Evolutionary conservation across 2,797 vertebrate species (phyloP), one percentile per base, ranked within the genome.

Genomic region (Hozukius guyotensis): DNA sequence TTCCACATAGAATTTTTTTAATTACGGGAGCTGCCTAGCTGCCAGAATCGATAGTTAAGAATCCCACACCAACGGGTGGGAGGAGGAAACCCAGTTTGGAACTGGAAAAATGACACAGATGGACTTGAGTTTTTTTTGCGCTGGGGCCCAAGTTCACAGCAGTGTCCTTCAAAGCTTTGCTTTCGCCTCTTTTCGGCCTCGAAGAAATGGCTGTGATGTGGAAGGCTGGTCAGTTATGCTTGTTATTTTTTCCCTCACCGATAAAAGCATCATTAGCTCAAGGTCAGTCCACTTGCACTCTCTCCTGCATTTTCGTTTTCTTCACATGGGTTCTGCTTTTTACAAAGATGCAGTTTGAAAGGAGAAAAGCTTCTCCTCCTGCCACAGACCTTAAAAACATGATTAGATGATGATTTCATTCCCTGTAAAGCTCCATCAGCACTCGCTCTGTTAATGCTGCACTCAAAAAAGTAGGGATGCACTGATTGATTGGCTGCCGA

Each of bases 1-100:
- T 90, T 91, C 91, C 80, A 88, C 90, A 90, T 86, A 92, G 85
- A 93, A 87, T 90, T 92, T 91, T 65, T 94, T 91, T 93, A 95
- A 95, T 94, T 93, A 94, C 86, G 27, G 60, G 78, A 78, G 86
- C 92, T 89, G 82, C 86, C 84, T 59, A 63, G 75, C 89, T 89
- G 90, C 88, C 90, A 92, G 77, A 93, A 93, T 95, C 93, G 74
- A 95, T 94, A 90, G 84, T 82, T 86, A 84, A 71, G 81, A 83
- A 91, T 91, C 84, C 88, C 83, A 81, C 80, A 88, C 63, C 79
- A 71, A 46, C 77, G 80, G 70, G 74, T 22, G 52, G 67, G 60
- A 73, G 85, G 82, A 82, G 83, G 80, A 87, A 86, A 80, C 82
- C 63, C 77, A 74, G 75, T 68, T 65, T 86, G 79, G 68, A 89